Evolutionary conservation across 2,797 vertebrate genomes (phyloP).

Genomic region (Silurus aristotelis): DNA sequence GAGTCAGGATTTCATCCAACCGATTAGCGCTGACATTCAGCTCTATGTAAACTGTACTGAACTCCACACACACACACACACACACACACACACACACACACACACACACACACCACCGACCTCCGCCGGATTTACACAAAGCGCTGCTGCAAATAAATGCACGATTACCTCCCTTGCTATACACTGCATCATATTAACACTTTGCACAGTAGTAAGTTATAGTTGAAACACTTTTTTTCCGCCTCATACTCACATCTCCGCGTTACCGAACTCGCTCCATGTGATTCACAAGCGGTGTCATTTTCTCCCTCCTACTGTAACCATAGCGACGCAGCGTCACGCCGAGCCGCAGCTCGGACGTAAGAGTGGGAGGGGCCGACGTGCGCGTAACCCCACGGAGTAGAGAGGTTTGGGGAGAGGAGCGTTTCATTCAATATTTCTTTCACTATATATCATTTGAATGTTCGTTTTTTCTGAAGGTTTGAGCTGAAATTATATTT

Average conservation of each 20-base stretch:
- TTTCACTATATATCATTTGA: background rate
- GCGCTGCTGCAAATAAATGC: background rate
- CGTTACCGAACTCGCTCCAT: slow-evolving; percentile 49
- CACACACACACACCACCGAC: background rate
- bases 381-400: background rate
- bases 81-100: too few species aligned
- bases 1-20: background rate
- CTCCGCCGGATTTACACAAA: background rate
- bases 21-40: background rate
- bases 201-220: background rate
- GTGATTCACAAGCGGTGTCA: slow-evolving; percentile 53
- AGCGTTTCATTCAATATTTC: too few species aligned
- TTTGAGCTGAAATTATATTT: background rate
- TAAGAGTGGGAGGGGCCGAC: slow-evolving; percentile 39
- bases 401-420: too few species aligned
- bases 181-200: background rate
- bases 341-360: slow-evolving; percentile 25
- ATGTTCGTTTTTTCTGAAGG: background rate
- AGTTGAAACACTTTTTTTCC: background rate
- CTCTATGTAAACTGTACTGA: slow-evolving; percentile 10
- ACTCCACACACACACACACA: background rate
- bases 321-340: slow-evolving; percentile 60
- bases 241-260: slow-evolving; percentile 45
- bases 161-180: background rate
- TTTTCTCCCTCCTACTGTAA: slow-evolving; percentile 54